Evolutionary conservation across 2,888 invertebrate species (phyloP).

Genomic region (Parnassius smintheus): DNA sequence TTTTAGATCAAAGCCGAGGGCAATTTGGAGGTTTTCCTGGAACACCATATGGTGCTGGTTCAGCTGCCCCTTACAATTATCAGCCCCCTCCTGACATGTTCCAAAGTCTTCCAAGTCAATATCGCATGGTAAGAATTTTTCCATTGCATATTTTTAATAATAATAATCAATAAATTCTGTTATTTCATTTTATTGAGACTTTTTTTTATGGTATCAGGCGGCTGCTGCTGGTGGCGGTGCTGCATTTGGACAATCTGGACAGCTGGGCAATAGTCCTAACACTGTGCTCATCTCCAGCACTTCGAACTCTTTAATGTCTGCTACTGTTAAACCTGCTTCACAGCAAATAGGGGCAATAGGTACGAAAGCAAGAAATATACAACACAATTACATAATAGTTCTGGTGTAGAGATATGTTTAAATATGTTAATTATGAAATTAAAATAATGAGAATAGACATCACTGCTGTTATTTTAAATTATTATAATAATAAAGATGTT

Average conservation of each 20-base stretch:
- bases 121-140: slow-evolving; percentile 63
- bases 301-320: slow-evolving; percentile 93
- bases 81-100: slow-evolving; percentile 84
- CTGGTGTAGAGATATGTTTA: not conserved
- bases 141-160: not conserved
- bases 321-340: slow-evolving; percentile 90
- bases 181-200: slow-evolving; percentile 5
- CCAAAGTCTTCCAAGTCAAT: slow-evolving; percentile 73
- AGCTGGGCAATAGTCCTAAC: slow-evolving; percentile 90
- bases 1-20: slow-evolving; percentile 88
- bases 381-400: slow-evolving; percentile 8
- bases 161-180: not conserved
- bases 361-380: slow-evolving; percentile 39
- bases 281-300: slow-evolving; percentile 94
- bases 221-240: slow-evolving; percentile 83
- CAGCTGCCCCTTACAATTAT: slow-evolving; percentile 87
- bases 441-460: too few relatives aligned
- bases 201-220: slow-evolving; percentile 39
- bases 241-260: slow-evolving; percentile 90
- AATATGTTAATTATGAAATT: too few relatives aligned
- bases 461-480: too few relatives aligned
- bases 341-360: slow-evolving; percentile 93
- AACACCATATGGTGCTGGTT: slow-evolving; percentile 84
- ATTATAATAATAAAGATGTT: too few relatives aligned
- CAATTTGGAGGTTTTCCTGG: slow-evolving; percentile 91